Evolutionary conservation across 37 sponge, comb jelly and placozoan genomes (phyloP).

Genomic region (Tethya wilhelma): DNA sequence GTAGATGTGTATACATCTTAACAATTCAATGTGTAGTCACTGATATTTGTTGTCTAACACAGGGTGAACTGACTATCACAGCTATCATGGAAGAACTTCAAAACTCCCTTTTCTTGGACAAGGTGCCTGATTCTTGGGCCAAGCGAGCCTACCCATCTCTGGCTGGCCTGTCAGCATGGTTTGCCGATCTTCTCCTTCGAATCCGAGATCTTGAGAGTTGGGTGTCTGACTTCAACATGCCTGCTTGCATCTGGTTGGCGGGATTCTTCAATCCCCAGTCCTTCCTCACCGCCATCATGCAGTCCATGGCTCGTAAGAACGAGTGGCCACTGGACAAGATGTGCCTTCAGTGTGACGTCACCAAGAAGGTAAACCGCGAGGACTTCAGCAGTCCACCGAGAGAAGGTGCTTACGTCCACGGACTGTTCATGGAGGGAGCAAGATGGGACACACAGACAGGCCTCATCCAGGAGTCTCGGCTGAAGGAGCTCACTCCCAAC

Average conservation of each 20-base stretch:
- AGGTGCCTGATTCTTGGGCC: slow-evolving; percentile 89
- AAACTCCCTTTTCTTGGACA: slow-evolving; percentile 91
- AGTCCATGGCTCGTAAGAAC: slow-evolving; percentile 98
- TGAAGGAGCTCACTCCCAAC: slow-evolving; percentile 96
- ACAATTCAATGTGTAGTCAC: too few species aligned
- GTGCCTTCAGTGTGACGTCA: slow-evolving; percentile 98
- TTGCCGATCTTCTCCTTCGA: slow-evolving; percentile 83
- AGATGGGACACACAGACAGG: slow-evolving; percentile 93
- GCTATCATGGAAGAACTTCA: slow-evolving; percentile 92
- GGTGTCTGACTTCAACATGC: slow-evolving; percentile 97
- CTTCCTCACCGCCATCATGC: slow-evolving; percentile 99
- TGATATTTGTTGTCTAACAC: too few species aligned
- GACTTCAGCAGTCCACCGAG: slow-evolving; percentile 96
- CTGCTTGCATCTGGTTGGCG: slow-evolving; percentile 94
- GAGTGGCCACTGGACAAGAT: slow-evolving; percentile 99
- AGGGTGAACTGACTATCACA: slow-evolving; percentile 99
- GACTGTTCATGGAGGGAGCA: slow-evolving; percentile 99
- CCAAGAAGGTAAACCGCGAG: slow-evolving; percentile 93
- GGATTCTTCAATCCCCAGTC: slow-evolving; percentile 99
- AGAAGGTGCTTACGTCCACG: slow-evolving; percentile 97
- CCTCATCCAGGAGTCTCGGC: slow-evolving; percentile 89
- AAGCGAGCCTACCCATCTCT: slow-evolving; percentile 96
- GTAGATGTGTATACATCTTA: too few species aligned
- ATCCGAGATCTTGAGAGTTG: slow-evolving; percentile 96
- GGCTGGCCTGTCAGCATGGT: slow-evolving; percentile 83